A percentile compares a stretch with the other conserved stretches of the same genome.
These are phyloP conservation scores for Lanius collurio DNA, from an alignment of 2,113 vertebrate species.

Conservation along the genomic window DNA sequence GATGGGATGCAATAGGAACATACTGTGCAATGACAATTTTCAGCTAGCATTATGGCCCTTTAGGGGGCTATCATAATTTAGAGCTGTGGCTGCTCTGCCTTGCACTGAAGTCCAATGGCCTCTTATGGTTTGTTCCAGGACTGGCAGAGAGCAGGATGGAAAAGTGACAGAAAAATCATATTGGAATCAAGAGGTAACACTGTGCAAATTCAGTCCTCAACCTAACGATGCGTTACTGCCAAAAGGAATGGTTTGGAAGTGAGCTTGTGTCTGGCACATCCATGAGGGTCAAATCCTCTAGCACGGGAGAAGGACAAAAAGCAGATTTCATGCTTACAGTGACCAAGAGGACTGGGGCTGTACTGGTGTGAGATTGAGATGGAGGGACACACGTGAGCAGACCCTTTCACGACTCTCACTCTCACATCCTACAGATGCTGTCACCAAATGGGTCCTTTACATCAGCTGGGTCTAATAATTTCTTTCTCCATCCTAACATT, in stretches of 20 bases:
- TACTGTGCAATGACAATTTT: neutral
- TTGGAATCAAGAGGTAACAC: neutral
- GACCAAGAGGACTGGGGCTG: neutral
- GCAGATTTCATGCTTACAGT: neutral
- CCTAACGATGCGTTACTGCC: neutral
- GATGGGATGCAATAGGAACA: neutral
- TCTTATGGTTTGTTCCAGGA: neutral
- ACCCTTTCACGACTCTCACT: neutral
- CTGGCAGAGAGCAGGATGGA: neutral
- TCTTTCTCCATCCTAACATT: neutral
- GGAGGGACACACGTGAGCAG: neutral
- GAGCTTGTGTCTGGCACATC: neutral
- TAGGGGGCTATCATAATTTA: neutral
- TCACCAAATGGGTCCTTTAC: neutral
- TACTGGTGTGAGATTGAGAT: neutral
- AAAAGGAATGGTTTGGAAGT: neutral
- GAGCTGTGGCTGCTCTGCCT: neutral
- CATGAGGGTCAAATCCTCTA: neutral
- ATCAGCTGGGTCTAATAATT: neutral
- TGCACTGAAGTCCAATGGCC: neutral
- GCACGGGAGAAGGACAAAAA: neutral
- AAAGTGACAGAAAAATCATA: neutral
- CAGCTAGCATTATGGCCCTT: neutral
- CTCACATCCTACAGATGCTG: neutral
- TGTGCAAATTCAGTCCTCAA: neutral